A percentile compares a stretch with the other conserved stretches of the same genome.
phyloP scores from a whole-genome alignment of 1,140 invertebrate genomes.

The Penaeus vannamei region DNA sequence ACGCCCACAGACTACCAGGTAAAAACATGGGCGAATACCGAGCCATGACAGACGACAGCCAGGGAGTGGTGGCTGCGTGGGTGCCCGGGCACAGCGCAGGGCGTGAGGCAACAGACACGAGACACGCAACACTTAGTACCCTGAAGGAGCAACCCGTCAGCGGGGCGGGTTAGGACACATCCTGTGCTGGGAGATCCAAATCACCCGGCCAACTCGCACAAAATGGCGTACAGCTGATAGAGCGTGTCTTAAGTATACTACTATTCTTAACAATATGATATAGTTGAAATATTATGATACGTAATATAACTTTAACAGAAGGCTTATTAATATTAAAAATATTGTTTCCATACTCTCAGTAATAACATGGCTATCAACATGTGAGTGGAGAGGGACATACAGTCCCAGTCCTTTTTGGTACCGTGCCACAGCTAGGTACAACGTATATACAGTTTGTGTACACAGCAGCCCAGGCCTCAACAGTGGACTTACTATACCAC shows the following conservation, averaged over 20 bases:
- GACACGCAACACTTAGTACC: conserved; percentile 66
- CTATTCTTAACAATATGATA: conserved; percentile 67
- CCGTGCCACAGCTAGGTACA: conserved; percentile 56
- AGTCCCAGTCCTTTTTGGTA: conserved; percentile 45
- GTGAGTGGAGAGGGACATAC: conserved; percentile 47
- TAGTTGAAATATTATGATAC: conserved; percentile 67
- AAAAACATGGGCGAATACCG: conserved; percentile 60
- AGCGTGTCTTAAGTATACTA: conserved; percentile 64
- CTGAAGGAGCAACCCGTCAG: conserved; percentile 66
- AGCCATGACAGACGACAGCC: conserved; percentile 56
- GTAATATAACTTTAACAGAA: conserved; percentile 67
- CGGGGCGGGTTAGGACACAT: conserved; percentile 65
- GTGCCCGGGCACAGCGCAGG: conserved; percentile 53
- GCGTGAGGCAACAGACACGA: conserved; percentile 60
- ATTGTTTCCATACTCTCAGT: conserved; percentile 66
- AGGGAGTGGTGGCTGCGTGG: conserved; percentile 53
- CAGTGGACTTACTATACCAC: conserved; percentile 36
- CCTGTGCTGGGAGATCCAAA: conserved; percentile 58
- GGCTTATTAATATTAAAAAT: conserved; percentile 67
- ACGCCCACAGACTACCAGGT: conserved; percentile 59
- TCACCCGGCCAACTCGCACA: conserved; percentile 57
- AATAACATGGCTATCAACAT: conserved; percentile 67
- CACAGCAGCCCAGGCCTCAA: conserved; percentile 63
- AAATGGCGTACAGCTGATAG: conserved; percentile 59
- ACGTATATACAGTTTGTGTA: conserved; percentile 62